A percentile compares a stretch with the other conserved stretches of the same genome.
Evolutionary conservation across 92 coral and sea anemone genomes (phyloP).

Genomic region (Porites cylindrica): DNA sequence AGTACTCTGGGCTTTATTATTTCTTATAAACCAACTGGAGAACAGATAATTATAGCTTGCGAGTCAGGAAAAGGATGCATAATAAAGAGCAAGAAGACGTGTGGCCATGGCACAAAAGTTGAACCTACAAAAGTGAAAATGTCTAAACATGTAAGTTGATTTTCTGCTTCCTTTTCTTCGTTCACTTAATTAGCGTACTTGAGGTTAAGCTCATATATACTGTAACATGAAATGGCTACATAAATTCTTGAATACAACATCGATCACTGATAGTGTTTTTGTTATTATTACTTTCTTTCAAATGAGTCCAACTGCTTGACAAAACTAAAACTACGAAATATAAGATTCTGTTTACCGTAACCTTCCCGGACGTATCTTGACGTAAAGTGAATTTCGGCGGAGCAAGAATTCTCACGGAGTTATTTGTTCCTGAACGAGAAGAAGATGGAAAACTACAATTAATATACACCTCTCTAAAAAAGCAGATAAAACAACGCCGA

Average conservation of each 20-base stretch:
- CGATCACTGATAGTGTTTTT: not conserved
- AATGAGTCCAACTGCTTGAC: not conserved
- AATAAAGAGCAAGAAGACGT: too few species aligned
- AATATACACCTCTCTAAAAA: too few species aligned
- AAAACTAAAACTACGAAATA: not conserved
- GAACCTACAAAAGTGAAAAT: too few species aligned
- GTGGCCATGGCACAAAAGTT: too few species aligned
- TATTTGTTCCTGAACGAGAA: not conserved
- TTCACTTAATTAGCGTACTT: not conserved
- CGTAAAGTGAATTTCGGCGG: constrained; percentile 98
- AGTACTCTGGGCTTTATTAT: too few species aligned
- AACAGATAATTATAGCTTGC: too few species aligned
- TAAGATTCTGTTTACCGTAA: constrained; percentile 55
- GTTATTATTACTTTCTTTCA: not conserved
- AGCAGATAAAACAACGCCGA: not conserved
- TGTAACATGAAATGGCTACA: not conserved
- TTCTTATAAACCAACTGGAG: too few species aligned
- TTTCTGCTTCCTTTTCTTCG: too few species aligned
- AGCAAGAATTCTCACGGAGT: constrained; percentile 71
- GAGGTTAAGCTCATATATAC: too few species aligned
- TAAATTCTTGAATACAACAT: not conserved
- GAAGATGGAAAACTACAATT: not conserved
- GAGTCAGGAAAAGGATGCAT: too few species aligned
- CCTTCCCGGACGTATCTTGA: constrained; percentile 81
- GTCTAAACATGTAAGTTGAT: too few species aligned